Evolutionary conservation across 2,797 vertebrate genomes (phyloP).

Genomic region (Sebastiscus albofasciatus): DNA sequence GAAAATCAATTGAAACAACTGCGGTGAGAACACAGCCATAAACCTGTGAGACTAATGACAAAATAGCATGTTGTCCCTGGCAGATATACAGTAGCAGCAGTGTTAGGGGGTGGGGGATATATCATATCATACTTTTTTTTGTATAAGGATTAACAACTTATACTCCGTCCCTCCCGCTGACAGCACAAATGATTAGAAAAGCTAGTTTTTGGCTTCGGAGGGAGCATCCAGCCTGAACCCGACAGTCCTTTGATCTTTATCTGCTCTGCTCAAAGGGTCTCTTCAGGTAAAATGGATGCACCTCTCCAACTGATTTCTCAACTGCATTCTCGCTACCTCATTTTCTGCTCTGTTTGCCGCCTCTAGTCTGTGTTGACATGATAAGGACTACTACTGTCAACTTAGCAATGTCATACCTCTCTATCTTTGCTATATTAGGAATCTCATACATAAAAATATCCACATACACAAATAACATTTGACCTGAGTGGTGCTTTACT

Average conservation of each 20-base stretch:
- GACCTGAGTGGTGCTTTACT: background rate
- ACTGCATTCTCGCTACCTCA: conserved; percentile 47
- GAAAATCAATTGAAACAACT: background rate
- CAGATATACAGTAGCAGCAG: conserved; percentile 10
- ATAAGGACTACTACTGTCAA: conserved; percentile 65
- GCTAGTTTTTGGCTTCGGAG: conserved; percentile 47
- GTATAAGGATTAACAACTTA: conserved; percentile 61
- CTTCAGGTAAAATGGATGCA: conserved; percentile 69
- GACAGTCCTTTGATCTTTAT: conserved; percentile 72
- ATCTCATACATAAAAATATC: conserved; percentile 22
- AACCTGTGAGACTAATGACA: background rate
- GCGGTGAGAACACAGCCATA: background rate
- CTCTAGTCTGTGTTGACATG: conserved; percentile 65
- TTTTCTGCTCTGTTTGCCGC: conserved; percentile 66
- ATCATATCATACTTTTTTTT: conserved; percentile 38
- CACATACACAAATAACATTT: background rate
- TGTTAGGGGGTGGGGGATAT: conserved; percentile 14
- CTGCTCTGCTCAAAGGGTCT: conserved; percentile 68
- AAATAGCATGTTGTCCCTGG: background rate
- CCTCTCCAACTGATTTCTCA: conserved; percentile 55
- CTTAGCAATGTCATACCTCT: conserved; percentile 35
- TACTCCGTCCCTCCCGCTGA: conserved; percentile 42
- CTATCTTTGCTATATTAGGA: conserved; percentile 21
- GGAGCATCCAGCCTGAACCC: conserved; percentile 53
- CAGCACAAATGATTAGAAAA: conserved; percentile 65